Base-by-base conservation (phyloP, 1,140 invertebrate genomes). In the Papilio glaucus region DNA sequence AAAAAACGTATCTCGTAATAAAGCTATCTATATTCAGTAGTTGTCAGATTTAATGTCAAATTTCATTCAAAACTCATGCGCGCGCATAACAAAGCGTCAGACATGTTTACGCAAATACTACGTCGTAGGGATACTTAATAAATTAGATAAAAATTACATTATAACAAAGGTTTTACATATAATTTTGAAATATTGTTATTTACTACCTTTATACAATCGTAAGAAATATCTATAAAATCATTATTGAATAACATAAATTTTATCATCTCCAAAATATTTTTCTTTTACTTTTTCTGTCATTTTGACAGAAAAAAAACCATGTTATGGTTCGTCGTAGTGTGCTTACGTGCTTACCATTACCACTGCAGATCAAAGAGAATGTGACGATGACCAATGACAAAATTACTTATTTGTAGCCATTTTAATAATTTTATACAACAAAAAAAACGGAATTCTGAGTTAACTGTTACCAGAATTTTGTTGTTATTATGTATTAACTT, bases 61-160 rank as follows among this genome's bases (percentile, higher is more conserved):
- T 63, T 60, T 65, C 74, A 76, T 65, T 70, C 71, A 75, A 72
- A 39, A 65, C 12, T 69, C 53, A 69, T 75, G 74, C 74, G 74
- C 74, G 74, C 74, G 74, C 74, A 75, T 57, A 10, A 10, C 49
- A 57, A 9, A 24, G 18, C 49, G 49, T 24, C 49, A 57, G 18
- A 57, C 49, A 49, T 49, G 9, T 49, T 49, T 57, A 26, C 21
- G 4, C 2, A 33, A 33, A 33, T 57, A 26, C 21, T 24, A 12
- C 21, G 21, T 63, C 18, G 42, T 57, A 39, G 21, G 63, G 41
- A 71, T 42, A 62, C 38, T 1, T n/a, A 41, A 57, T 57, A 57
- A 57, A 24, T 57, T 53, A 53, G 45, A 18, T 21, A 49, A 21
- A 49, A 49, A 21, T 24, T 18, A 15, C 8, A 21, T 21, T 24